phyloP scores from a whole-genome alignment of 2,888 invertebrate species.

The Cephalotes varians region DNA sequence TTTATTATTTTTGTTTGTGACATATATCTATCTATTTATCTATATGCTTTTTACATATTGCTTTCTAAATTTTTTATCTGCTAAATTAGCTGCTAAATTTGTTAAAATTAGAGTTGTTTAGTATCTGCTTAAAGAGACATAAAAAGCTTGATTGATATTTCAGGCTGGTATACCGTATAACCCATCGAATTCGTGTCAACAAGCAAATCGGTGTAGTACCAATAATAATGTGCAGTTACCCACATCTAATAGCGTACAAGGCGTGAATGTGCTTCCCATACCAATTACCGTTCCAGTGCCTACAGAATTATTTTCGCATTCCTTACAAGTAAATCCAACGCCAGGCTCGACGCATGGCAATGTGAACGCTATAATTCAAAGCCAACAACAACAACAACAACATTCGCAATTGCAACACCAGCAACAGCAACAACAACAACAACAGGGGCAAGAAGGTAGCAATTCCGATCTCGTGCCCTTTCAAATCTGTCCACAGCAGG shows the following conservation, averaged over 20 bases:
- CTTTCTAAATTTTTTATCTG: background rate
- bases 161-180: constrained; percentile 80
- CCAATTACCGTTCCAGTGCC: constrained; percentile 81
- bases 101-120: background rate
- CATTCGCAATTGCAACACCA: constrained; percentile 73
- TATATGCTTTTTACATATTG: background rate
- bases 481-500: constrained; percentile 79
- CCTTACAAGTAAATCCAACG: constrained; percentile 74
- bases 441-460: constrained; percentile 71
- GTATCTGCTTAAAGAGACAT: background rate
- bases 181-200: constrained; percentile 74
- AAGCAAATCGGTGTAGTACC: constrained; percentile 67
- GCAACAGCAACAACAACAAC: constrained; percentile 64
- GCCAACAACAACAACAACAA: constrained; percentile 70
- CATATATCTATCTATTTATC: background rate
- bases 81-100: background rate
- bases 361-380: constrained; percentile 80
- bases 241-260: constrained; percentile 71
- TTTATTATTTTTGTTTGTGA: background rate
- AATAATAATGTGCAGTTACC: constrained; percentile 65
- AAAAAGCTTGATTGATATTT: constrained; percentile 8
- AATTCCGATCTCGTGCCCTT: constrained; percentile 78
- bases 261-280: constrained; percentile 79
- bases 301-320: constrained; percentile 80
- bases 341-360: constrained; percentile 71